A percentile compares a stretch with the other conserved stretches of the same genome.
Conservation (phyloP, 2,797 vertebrate species). For the Paratrypauchen microcephalus region DNA sequence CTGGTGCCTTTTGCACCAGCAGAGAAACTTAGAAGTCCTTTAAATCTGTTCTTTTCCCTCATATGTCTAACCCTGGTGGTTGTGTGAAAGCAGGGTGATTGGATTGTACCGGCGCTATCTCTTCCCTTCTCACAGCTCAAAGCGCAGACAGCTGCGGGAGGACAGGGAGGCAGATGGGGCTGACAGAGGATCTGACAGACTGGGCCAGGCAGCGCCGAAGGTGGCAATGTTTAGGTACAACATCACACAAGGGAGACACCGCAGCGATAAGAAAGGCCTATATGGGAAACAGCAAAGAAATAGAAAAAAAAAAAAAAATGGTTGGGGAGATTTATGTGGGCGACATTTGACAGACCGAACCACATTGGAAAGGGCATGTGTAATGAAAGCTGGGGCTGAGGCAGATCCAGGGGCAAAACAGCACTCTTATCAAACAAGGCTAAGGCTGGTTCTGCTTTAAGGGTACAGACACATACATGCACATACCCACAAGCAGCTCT, state of each 20-base stretch:
- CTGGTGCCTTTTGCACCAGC: background rate
- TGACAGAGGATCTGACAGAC: conserved; percentile 47
- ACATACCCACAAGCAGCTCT: conserved; percentile 11
- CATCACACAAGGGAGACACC: conserved; percentile 29
- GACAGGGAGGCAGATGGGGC: conserved; percentile 48
- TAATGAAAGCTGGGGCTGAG: conserved; percentile 54
- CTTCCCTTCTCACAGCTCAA: conserved; percentile 20
- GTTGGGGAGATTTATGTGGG: conserved; percentile 38
- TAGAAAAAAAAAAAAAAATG: background rate
- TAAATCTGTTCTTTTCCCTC: background rate
- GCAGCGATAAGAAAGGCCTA: conserved; percentile 23
- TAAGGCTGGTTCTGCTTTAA: conserved; percentile 38
- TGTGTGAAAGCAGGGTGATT: conserved; percentile 19
- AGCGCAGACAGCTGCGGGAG: conserved; percentile 28
- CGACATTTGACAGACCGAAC: conserved; percentile 58
- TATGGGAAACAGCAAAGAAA: conserved; percentile 27
- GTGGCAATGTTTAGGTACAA: conserved; percentile 14
- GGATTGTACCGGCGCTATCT: conserved; percentile 11
- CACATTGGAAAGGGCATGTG: conserved; percentile 49
- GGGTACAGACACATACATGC: conserved; percentile 8
- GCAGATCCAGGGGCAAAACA: conserved; percentile 43
- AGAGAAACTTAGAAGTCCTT: conserved; percentile 7
- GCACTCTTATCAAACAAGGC: conserved; percentile 51
- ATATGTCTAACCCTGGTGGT: conserved; percentile 12
- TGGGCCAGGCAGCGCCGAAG: conserved; percentile 18